A percentile compares a stretch with the other conserved stretches of the same genome.
These are phyloP conservation scores for Petroica traversi DNA, from an alignment of 2,113 vertebrate species.

Conservation along the genomic window DNA sequence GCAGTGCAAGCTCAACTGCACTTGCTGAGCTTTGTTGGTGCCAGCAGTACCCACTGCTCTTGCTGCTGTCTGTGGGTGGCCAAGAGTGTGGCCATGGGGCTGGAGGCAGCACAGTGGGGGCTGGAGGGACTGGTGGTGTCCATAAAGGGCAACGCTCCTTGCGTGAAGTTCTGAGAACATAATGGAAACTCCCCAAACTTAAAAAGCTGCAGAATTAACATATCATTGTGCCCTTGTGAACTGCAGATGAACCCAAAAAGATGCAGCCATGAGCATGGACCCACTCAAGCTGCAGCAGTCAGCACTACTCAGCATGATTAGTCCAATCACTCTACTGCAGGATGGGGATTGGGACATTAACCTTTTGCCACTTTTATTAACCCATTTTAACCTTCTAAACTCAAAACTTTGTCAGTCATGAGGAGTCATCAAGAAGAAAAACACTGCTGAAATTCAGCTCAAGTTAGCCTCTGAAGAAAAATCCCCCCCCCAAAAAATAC, in stretches of 20 bases:
- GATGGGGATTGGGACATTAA: background rate
- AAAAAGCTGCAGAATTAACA: background rate
- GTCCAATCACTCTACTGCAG: background rate
- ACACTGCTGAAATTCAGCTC: background rate
- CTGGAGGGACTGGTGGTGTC: background rate
- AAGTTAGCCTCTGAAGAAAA: background rate
- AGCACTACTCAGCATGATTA: background rate
- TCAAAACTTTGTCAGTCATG: background rate
- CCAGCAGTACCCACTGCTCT: rapidly evolving
- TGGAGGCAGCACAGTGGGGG: background rate
- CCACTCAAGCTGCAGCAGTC: rapidly evolving
- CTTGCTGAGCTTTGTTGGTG: rapidly evolving
- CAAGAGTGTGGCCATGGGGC: rapidly evolving
- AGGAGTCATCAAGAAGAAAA: background rate
- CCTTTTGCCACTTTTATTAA: background rate
- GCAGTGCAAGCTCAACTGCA: background rate
- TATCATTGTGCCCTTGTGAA: background rate
- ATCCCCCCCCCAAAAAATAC: rapidly evolving
- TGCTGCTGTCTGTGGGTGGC: background rate
- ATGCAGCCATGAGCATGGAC: background rate
- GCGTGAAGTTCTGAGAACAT: background rate
- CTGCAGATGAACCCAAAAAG: rapidly evolving
- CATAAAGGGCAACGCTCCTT: background rate
- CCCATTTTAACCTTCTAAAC: background rate
- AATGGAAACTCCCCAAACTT: background rate